A percentile compares a stretch with the other conserved stretches of the same genome.
Conservation (phyloP, 2,113 vertebrate genomes). For the Panthera uncia region DNA sequence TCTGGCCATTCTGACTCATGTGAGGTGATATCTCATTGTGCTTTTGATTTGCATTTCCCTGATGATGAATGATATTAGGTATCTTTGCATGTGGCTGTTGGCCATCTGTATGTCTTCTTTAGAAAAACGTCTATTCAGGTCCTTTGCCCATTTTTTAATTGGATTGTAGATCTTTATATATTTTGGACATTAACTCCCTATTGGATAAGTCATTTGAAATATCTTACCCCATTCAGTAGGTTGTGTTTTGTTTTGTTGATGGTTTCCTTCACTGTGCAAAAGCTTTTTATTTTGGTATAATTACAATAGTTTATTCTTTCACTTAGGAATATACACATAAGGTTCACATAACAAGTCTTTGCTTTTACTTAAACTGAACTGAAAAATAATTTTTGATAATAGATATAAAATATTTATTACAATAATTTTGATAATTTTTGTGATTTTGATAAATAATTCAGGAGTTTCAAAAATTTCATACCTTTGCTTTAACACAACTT, state of each 20-base stretch:
- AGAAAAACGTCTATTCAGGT: background rate
- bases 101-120: background rate
- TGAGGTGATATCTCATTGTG: background rate
- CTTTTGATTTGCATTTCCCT: background rate
- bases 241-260: background rate
- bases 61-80: background rate
- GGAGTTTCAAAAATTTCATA: background rate
- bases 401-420: constrained; percentile 35
- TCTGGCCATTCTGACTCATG: background rate
- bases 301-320: background rate
- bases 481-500: constrained; percentile 24
- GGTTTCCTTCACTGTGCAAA: background rate
- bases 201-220: background rate
- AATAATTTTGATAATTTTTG: background rate
- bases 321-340: background rate
- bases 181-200: background rate
- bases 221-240: background rate
- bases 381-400: constrained; percentile 31
- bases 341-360: background rate
- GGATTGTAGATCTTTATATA: background rate
- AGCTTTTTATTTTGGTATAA: background rate
- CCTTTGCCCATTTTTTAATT: background rate
- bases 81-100: background rate
- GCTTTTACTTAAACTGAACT: background rate
- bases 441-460: constrained; percentile 20